phyloP scores from a whole-genome alignment of 2,113 vertebrate species.

The Sitta europaea region DNA sequence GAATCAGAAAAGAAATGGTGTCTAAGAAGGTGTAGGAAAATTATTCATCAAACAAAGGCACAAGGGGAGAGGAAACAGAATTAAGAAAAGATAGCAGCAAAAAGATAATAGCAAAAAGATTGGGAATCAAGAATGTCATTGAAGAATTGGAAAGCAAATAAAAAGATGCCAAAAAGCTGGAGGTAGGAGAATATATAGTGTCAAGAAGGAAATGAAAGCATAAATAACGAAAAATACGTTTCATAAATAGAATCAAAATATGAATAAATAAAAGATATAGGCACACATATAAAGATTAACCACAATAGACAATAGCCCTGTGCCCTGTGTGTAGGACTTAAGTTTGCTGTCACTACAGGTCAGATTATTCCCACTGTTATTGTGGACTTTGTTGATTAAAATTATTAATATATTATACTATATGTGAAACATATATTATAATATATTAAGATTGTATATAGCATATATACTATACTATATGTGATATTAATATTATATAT shows the following conservation, averaged over 20 bases:
- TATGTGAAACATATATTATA: no score
- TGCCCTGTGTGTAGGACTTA: not conserved
- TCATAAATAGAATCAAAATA: not conserved
- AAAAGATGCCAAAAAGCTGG: not conserved
- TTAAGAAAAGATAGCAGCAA: not conserved
- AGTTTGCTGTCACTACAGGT: not conserved
- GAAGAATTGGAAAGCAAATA: not conserved
- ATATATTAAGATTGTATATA: no score
- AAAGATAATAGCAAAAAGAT: not conserved
- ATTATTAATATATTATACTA: not conserved
- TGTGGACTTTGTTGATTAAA: not conserved
- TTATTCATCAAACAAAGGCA: not conserved
- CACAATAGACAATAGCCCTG: not conserved
- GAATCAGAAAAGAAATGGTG: not conserved
- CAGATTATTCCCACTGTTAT: not conserved
- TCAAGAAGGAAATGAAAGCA: not conserved
- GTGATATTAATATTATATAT: no score
- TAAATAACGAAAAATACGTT: not conserved
- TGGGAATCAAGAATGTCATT: not conserved
- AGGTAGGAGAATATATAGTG: not conserved
- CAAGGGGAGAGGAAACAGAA: rapidly evolving
- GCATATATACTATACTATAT: no score
- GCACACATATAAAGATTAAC: not conserved
- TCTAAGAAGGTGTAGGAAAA: not conserved
- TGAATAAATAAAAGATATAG: not conserved